A percentile compares a stretch with the other conserved stretches of the same genome.
These are phyloP conservation scores for Trilocha varians DNA, from an alignment of 2,888 invertebrate species.

Conservation along the genomic window DNA sequence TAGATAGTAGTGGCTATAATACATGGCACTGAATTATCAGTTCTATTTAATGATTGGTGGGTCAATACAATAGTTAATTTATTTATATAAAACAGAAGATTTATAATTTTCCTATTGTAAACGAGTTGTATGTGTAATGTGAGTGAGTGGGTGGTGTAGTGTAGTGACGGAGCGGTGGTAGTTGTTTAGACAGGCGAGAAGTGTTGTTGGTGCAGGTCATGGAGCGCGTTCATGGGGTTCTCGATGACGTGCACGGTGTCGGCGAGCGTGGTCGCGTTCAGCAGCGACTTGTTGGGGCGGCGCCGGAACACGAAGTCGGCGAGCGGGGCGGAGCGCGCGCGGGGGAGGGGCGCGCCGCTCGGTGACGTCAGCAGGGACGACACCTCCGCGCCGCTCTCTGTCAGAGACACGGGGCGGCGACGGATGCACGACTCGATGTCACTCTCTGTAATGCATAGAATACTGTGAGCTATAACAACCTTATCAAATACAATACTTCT, in stretches of 20 bases:
- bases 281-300: conserved; percentile 15
- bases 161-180: too few relatives aligned
- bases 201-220: conserved; percentile 11
- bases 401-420: conserved; percentile 20
- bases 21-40: too few relatives aligned
- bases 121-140: too few relatives aligned
- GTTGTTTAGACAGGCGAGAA: background rate
- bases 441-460: too few relatives aligned
- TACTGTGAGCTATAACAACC: too few relatives aligned
- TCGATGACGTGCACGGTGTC: conserved; percentile 47
- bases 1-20: too few relatives aligned
- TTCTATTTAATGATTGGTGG: background rate
- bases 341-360: conserved; percentile 18
- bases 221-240: conserved; percentile 48
- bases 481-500: too few relatives aligned
- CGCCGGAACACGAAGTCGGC: conserved; percentile 32
- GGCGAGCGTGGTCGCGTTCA: too few relatives aligned
- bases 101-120: too few relatives aligned
- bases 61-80: background rate
- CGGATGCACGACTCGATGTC: too few relatives aligned
- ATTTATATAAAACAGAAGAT: too few relatives aligned
- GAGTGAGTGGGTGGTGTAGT: too few relatives aligned
- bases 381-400: conserved; percentile 33
- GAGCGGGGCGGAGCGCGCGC: conserved; percentile 31
- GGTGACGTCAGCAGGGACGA: conserved; percentile 24